These are phyloP conservation scores for Arizona elegans DNA, from an alignment of 2,113 vertebrate species.

Conservation along the genomic window DNA sequence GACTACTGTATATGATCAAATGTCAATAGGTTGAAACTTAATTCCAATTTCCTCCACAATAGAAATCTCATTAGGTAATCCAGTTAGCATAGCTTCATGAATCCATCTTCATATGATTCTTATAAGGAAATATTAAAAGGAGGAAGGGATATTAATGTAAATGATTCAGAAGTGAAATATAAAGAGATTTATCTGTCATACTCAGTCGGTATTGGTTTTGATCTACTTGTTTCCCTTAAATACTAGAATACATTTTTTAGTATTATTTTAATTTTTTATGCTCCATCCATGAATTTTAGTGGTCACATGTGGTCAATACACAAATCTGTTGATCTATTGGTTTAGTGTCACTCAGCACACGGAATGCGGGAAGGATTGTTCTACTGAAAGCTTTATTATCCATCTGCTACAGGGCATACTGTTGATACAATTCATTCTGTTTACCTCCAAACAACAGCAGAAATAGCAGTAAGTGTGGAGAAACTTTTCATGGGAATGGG, in stretches of 20 bases:
- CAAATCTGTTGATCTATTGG: slow-evolving; percentile 49
- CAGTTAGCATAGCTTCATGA: not conserved
- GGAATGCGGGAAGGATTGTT: slow-evolving; percentile 58
- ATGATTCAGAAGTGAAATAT: not conserved
- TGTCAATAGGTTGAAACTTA: not conserved
- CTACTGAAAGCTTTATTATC: slow-evolving; percentile 68
- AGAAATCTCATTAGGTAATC: not conserved
- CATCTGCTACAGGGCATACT: slow-evolving; percentile 53
- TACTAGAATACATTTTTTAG: not conserved
- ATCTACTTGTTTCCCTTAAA: slow-evolving; percentile 23
- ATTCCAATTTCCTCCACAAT: not conserved
- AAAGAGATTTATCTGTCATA: not conserved
- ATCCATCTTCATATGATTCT: not conserved
- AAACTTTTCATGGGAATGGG: slow-evolving; percentile 41
- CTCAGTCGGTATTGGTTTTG: not conserved
- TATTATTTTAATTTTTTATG: slow-evolving; percentile 2
- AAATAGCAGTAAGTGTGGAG: slow-evolving; percentile 37
- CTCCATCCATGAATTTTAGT: slow-evolving; percentile 15
- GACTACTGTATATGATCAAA: not conserved
- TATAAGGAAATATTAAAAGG: not conserved
- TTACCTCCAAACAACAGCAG: slow-evolving; percentile 60
- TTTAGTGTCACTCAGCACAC: slow-evolving; percentile 58
- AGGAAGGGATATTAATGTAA: not conserved
- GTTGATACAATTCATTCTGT: slow-evolving; percentile 65
- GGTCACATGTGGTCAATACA: slow-evolving; percentile 25